A percentile compares a stretch with the other conserved stretches of the same genome.
Evolutionary conservation across 2,888 invertebrate species (phyloP).

Genomic region (Lamproptera curius): DNA sequence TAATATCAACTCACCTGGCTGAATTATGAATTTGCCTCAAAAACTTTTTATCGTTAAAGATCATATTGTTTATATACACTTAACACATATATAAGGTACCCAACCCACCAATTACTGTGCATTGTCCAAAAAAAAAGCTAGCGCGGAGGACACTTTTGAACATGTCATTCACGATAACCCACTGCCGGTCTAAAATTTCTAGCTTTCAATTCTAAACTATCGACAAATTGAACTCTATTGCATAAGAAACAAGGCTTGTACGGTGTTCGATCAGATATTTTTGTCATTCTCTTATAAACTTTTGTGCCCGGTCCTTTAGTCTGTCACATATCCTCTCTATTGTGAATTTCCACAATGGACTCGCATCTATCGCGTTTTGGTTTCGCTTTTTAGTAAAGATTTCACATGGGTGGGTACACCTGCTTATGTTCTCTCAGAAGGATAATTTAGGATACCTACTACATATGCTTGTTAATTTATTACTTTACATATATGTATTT

Average conservation of each 20-base stretch:
- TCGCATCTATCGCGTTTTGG: constrained; percentile 52
- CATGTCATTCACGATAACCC: constrained; percentile 60
- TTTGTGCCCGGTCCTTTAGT: constrained; percentile 67
- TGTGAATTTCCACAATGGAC: constrained; percentile 65
- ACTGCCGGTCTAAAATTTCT: constrained; percentile 25
- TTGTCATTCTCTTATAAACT: constrained; percentile 53
- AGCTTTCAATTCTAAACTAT: constrained; percentile 27
- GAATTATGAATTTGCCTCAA: no score
- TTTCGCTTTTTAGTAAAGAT: constrained; percentile 53
- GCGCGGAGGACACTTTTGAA: constrained; percentile 73
- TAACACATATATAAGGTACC: no score
- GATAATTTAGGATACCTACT: constrained; percentile 1
- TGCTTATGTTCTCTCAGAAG: constrained; percentile 42
- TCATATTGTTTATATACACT: no score
- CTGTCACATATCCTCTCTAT: constrained; percentile 75
- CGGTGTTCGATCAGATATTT: constrained; percentile 21
- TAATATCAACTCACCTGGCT: no score
- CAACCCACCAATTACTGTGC: constrained; percentile 74
- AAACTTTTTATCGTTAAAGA: no score
- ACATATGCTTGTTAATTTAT: no score
- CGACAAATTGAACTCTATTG: constrained; percentile 27
- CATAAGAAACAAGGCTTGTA: constrained; percentile 14
- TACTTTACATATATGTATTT: no score
- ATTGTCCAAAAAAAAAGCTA: constrained; percentile 67
- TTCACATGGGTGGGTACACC: constrained; percentile 48